These are phyloP conservation scores for Strongylocentrotus purpuratus DNA, from an alignment of 35 echinoderm and acorn worm genomes.

Conservation along the genomic window DNA sequence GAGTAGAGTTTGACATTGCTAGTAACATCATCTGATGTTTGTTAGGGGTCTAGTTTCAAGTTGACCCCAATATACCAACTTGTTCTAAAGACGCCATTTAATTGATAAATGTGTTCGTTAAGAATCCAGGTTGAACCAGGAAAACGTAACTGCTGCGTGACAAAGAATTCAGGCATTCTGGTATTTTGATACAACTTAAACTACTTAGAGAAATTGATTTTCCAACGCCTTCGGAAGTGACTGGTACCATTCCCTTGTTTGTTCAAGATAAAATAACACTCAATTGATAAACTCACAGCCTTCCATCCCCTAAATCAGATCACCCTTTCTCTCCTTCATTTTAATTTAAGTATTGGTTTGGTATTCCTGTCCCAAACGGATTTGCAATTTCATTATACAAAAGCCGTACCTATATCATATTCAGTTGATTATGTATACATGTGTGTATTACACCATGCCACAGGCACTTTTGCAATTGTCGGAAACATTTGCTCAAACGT, in stretches of 20 bases:
- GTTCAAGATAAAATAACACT: not conserved
- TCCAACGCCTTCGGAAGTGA: not conserved
- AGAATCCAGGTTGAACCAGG: not conserved
- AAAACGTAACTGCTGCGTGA: not conserved
- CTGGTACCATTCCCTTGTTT: not conserved
- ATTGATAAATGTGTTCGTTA: not conserved
- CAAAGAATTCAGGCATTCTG: not conserved
- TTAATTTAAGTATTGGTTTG: not conserved
- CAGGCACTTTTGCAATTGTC: not conserved
- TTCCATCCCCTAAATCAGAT: not conserved
- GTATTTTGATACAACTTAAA: slow-evolving; percentile 4
- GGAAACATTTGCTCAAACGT: not conserved
- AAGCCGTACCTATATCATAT: not conserved
- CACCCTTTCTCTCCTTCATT: not conserved
- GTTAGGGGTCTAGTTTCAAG: not conserved
- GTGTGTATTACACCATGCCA: not conserved
- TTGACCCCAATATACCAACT: not conserved
- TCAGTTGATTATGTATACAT: not conserved
- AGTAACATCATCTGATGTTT: not conserved
- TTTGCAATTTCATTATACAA: not conserved
- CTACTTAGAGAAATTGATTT: slow-evolving; percentile 19
- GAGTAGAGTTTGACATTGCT: not conserved
- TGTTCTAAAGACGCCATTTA: not conserved
- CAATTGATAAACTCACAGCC: not conserved
- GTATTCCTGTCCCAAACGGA: not conserved